Evolutionary conservation across 2,797 vertebrate species (phyloP), one percentile per base, ranked within the genome.

Genomic region (Sparus aurata): DNA sequence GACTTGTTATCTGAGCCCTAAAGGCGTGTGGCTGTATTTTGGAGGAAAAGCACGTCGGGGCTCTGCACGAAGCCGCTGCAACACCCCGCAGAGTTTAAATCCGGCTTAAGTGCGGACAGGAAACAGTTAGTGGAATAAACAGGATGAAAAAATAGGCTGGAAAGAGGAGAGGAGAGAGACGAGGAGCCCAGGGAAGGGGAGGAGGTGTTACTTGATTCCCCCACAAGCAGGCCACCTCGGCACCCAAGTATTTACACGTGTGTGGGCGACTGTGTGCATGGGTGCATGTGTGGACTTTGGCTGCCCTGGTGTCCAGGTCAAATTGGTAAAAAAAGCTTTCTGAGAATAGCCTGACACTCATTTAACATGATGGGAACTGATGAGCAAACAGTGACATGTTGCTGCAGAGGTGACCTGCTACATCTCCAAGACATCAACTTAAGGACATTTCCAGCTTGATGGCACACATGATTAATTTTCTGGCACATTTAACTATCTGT

Each of bases 261-360:
- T 74, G 79, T 52, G 59, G 50, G 69, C 22, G 30, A 69, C 63
- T 77, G 77, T 15, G 59, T 69, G 64, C 38, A 66, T 63, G 62
- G 64, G 52, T 70, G 62, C 85, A 65, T 84, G 83, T 79, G 80
- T 80, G 63, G 83, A 64, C 52, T 86, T 75, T 76, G 77, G 69
- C 64, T 69, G 72, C 71, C 73, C 86, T 57, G 18, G n/a, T 63
- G 81, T 86, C 53, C 78, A 80, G 82, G 84, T 87, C 85, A 89
- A 84, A 80, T 50, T 60, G 78, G 69, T 86, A 87, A 89, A 89
- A 89, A 88, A 93, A 93, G 79, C 82, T 86, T 85, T 91, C 90
- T 89, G 86, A 85, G 87, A 93, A 93, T 88, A 91, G 83, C 79
- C 53, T 53, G 78, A 88, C 34, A 78, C 18, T 58, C 16, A 25